Base-by-base conservation (phyloP, 2,888 invertebrate genomes). In the Therioaphis trifolii region DNA sequence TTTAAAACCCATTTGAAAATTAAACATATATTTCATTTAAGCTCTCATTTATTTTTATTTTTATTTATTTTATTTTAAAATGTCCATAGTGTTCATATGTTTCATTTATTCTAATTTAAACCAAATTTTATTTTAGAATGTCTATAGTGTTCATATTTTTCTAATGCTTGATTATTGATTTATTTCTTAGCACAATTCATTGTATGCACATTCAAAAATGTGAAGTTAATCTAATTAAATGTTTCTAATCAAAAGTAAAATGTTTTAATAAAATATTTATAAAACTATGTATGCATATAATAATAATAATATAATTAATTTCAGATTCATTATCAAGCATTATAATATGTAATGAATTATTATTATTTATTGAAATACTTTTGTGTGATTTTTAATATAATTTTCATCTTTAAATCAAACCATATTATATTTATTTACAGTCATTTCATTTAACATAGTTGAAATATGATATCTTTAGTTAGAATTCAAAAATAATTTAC, bases 1-100 rank as follows among this genome's bases (percentile, higher is more conserved):
- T 63, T 52, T 24, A 15, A 84, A n/a, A n/a, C n/a, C n/a, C n/a
- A n/a, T n/a, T 35, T 71, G 21, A 12, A 75, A 46, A 66, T 75
- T 72, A 75, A 29, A 74, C 15, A 58, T 43, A n/a, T 14, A 75
- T 49, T 66, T 72, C 29, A 74, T 49, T 75, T 84, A n/a, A 82
- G 46, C 61, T 75, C 71, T 78, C 49, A 46, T 63, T 66, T 82
- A 35, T 46, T 63, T 63, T 49, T 4, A 74, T 35, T 75, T 75
- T 40, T n/a, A 52, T 75, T 66, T 55, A 4, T n/a, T 78, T 78
- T 29, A 27, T 72, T 46, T 77, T 68, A 43, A 52, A 68, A 35
- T 5, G 35, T 35, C 7, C n/a, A n/a, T n/a, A n/a, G n/a, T n/a
- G n/a, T n/a, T n/a, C n/a, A n/a, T n/a, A n/a, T n/a, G n/a, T 52